Conservation (phyloP, 2,888 invertebrate genomes). For the Liopterus haemorrhoidalis region DNA sequence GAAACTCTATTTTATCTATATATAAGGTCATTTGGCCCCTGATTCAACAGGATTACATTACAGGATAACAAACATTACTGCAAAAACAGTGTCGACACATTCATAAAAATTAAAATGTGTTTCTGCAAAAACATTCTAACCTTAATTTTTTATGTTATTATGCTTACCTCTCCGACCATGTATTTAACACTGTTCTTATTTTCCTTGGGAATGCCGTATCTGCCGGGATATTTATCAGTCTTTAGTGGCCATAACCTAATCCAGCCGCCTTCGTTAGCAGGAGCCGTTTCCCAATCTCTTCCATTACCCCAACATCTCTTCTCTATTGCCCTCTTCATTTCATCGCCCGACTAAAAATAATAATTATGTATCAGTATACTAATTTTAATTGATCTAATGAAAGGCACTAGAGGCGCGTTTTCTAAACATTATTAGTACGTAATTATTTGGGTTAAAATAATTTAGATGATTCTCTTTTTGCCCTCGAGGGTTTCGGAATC, state of each 20-base stretch:
- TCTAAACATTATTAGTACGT: too few species aligned
- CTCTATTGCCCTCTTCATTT: slow-evolving; percentile 44
- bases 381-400: neutral
- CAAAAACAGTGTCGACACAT: too few species aligned
- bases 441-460: too few species aligned
- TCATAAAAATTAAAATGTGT: neutral
- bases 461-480: too few species aligned
- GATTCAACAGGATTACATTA: too few species aligned
- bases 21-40: too few species aligned
- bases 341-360: slow-evolving; percentile 37
- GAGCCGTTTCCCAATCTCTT: slow-evolving; percentile 60
- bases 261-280: slow-evolving; percentile 67
- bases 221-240: slow-evolving; percentile 33
- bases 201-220: slow-evolving; percentile 29
- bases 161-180: slow-evolving; percentile 40
- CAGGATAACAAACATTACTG: too few species aligned
- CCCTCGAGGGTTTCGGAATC: too few species aligned
- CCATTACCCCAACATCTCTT: slow-evolving; percentile 64
- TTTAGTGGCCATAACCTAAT: slow-evolving; percentile 64
- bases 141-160: neutral
- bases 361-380: neutral
- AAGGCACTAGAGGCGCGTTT: too few species aligned
- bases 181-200: slow-evolving; percentile 34
- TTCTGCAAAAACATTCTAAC: slow-evolving; percentile 1
- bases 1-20: too few species aligned